These are phyloP conservation scores for Xylophagus ater DNA, from an alignment of 2,888 invertebrate genomes.

Conservation along the genomic window DNA sequence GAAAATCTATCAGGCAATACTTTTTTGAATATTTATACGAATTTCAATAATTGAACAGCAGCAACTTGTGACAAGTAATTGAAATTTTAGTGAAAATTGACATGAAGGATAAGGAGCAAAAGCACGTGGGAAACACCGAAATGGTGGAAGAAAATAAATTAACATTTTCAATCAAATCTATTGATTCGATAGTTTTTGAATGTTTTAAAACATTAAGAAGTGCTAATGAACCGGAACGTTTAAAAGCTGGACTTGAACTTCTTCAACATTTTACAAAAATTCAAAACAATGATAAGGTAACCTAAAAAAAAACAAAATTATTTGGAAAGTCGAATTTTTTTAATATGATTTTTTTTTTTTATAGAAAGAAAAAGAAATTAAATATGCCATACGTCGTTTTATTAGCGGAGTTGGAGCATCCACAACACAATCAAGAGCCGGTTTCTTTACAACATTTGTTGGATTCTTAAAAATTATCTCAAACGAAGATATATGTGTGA, in stretches of 20 bases:
- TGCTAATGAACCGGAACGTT: slow-evolving; percentile 21
- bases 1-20: too few relatives aligned
- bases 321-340: neutral
- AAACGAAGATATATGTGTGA: slow-evolving; percentile 41
- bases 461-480: slow-evolving; percentile 40
- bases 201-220: slow-evolving; percentile 27
- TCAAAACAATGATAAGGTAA: slow-evolving; percentile 25
- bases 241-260: slow-evolving; percentile 23
- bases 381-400: slow-evolving; percentile 56
- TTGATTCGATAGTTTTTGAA: slow-evolving; percentile 24
- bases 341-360: neutral
- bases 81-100: too few relatives aligned
- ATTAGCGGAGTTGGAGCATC: slow-evolving; percentile 63
- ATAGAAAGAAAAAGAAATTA: slow-evolving; percentile 50
- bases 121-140: too few relatives aligned
- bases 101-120: too few relatives aligned
- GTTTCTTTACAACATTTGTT: slow-evolving; percentile 59
- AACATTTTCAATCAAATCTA: slow-evolving; percentile 16
- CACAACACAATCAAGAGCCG: slow-evolving; percentile 49
- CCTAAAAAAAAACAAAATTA: neutral
- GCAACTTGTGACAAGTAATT: too few relatives aligned
- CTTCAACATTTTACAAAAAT: slow-evolving; percentile 23
- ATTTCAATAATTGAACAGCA: too few relatives aligned
- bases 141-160: neutral
- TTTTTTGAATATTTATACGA: too few relatives aligned